A percentile compares a stretch with the other conserved stretches of the same genome.
Conservation (phyloP, 2,888 invertebrate genomes). For the Belgica antarctica region DNA sequence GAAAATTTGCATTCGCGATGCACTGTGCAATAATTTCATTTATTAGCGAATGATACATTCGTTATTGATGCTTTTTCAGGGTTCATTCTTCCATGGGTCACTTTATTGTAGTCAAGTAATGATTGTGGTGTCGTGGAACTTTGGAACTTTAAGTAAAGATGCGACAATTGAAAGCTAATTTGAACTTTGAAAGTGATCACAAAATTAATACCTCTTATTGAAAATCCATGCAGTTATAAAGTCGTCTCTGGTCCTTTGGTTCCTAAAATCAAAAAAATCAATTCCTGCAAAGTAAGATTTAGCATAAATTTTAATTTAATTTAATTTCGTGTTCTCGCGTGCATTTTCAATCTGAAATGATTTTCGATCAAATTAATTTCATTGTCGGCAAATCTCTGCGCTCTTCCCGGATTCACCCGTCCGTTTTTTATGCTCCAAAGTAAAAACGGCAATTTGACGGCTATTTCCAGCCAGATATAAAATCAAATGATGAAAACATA, state of each 20-base stretch:
- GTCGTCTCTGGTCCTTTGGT: too few relatives aligned
- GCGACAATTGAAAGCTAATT: too few relatives aligned
- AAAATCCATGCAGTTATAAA: too few relatives aligned
- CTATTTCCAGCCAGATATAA: conserved; percentile 18
- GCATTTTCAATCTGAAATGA: not conserved
- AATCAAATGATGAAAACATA: conserved; percentile 42
- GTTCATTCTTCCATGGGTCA: too few relatives aligned
- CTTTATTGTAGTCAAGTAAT: too few relatives aligned
- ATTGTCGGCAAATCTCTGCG: conserved; percentile 14
- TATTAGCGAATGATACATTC: conserved; percentile 13
- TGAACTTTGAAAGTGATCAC: too few relatives aligned
- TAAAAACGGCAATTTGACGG: conserved; percentile 29
- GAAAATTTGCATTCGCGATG: conserved; percentile 21
- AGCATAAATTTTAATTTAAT: conserved; percentile 25
- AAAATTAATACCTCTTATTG: too few relatives aligned
- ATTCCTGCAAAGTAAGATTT: too few relatives aligned
- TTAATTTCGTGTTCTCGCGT: not conserved
- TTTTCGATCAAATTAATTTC: conserved; percentile 27
- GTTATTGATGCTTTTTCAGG: not conserved
- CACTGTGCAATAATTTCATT: conserved; percentile 18
- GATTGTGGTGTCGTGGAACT: too few relatives aligned
- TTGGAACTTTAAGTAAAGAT: too few relatives aligned
- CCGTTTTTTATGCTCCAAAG: not conserved
- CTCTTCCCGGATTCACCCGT: not conserved
- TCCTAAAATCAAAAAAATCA: too few relatives aligned